Evolutionary conservation across 2,113 vertebrate genomes (phyloP).

Genomic region (Pelecanus crispus): DNA sequence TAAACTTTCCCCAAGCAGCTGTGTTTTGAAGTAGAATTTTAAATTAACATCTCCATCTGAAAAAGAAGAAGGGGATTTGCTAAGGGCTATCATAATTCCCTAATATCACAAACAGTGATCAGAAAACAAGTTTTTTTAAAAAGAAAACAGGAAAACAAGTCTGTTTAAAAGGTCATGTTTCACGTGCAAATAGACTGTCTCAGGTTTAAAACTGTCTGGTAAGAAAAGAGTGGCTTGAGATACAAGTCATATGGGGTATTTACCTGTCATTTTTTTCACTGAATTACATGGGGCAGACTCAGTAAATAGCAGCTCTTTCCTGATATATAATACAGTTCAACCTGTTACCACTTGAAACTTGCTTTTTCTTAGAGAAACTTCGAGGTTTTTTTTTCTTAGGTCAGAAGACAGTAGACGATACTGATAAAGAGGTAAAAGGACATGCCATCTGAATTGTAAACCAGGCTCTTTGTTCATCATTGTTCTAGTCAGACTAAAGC

Average conservation of each 20-base stretch:
- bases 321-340: constrained; percentile 43
- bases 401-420: background rate
- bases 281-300: constrained; percentile 60
- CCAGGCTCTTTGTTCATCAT: background rate
- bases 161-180: constrained; percentile 66
- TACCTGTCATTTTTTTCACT: constrained; percentile 57
- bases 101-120: constrained; percentile 64
- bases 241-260: constrained; percentile 9
- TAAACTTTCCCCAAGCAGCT: background rate
- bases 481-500: constrained; percentile 14
- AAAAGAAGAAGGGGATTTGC: background rate
- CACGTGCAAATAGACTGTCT: constrained; percentile 51
- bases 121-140: constrained; percentile 62
- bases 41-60: background rate
- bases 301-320: constrained; percentile 45
- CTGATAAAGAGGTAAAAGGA: constrained; percentile 18
- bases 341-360: constrained; percentile 64
- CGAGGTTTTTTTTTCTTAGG: constrained; percentile 1
- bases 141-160: constrained; percentile 58
- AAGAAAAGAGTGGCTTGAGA: constrained; percentile 49
- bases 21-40: background rate
- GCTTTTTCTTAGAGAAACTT: constrained; percentile 45
- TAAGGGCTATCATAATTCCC: constrained; percentile 39
- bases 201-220: constrained; percentile 61
- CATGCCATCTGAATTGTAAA: background rate